A percentile compares a stretch with the other conserved stretches of the same genome.
Conservation (phyloP, 1,140 invertebrate species). For the Pseudomyrmex concolor region DNA sequence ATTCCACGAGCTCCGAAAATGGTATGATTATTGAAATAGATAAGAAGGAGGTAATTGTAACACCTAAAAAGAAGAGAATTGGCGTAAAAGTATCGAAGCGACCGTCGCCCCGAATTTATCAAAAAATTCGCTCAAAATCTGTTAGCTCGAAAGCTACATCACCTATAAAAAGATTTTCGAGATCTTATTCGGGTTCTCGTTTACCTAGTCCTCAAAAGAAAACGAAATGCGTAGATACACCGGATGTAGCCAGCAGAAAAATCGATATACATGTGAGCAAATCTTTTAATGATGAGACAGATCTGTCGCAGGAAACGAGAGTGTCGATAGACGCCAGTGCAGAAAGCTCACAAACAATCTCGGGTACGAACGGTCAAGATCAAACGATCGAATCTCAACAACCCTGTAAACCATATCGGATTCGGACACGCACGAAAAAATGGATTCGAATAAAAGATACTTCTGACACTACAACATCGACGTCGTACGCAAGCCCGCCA, state of each 20-base stretch:
- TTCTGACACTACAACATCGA: slow-evolving; percentile 78
- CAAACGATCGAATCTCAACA: not conserved
- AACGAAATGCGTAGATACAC: not conserved
- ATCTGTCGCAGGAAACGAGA: slow-evolving; percentile 54
- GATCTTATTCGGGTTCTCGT: slow-evolving; percentile 60
- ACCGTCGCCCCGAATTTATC: slow-evolving; percentile 51
- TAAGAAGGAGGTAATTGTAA: slow-evolving; percentile 74
- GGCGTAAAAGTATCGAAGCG: slow-evolving; percentile 37
- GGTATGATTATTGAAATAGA: slow-evolving; percentile 77
- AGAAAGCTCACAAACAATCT: slow-evolving; percentile 71
- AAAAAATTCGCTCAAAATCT: slow-evolving; percentile 68
- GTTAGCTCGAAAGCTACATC: slow-evolving; percentile 61
- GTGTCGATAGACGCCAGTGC: slow-evolving; percentile 74
- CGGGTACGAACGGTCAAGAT: not conserved
- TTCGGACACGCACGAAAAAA: slow-evolving; percentile 54
- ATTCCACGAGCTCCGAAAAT: slow-evolving; percentile 69
- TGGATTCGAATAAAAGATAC: slow-evolving; percentile 73
- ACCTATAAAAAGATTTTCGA: slow-evolving; percentile 65
- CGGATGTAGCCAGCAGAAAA: slow-evolving; percentile 28
- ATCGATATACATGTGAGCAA: slow-evolving; percentile 60
- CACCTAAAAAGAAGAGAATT: slow-evolving; percentile 70
- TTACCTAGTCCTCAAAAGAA: slow-evolving; percentile 65
- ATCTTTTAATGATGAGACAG: slow-evolving; percentile 52
- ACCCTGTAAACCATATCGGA: slow-evolving; percentile 62
- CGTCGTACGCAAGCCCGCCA: slow-evolving; percentile 82